Base-by-base conservation (phyloP, 2,888 invertebrate species). In the Heliconius cydno region DNA sequence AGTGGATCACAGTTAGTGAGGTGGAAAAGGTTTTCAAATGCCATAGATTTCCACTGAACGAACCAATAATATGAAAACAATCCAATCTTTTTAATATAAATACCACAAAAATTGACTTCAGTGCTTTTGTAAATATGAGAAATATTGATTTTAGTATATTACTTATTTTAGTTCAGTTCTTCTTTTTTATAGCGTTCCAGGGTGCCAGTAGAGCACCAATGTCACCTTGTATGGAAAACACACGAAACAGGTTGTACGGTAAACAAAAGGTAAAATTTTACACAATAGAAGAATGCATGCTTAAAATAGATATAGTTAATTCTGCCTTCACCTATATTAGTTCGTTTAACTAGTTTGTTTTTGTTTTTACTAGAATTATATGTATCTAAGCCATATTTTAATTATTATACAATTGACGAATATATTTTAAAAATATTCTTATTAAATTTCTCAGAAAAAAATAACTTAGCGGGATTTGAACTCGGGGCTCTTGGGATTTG, bases 21-120 rank as follows among this genome's bases (percentile, higher is more conserved):
- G 73, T 79, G 82, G 83, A 84, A 84, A 83, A 82, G 82, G 82
- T 82, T 85, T 82, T 72, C 79, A 68, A 83, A 81, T 83, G 78
- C 78, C 82, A 83, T 81, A 77, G 79, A 84, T 81, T 82, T 84
- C 19, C 74, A 77, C 66, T 75, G 77, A 68, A 82, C 66, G 63
- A 63, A 68, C 60, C 25, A 78, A 38, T 77, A 57, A 60, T 41
- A 66, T 57, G 67, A 46, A 38, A 34, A 63, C 30, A 73, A 52
- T 38, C 19, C n/a, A 73, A 73, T 52, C 28, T 34, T 30, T 19
- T 30, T 41, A 34, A 68, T 38, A 68, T 46, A 63, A 79, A 68
- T 68, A 75, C 30, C n/a, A 46, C 12, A 60, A 78, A 60, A 67
- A 74, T 57, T 41, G 65, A 13, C 28, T 65, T 65, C 28, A 30